phyloP scores from a whole-genome alignment of 2,797 vertebrate species.

The Oreonectes daqikongensis region DNA sequence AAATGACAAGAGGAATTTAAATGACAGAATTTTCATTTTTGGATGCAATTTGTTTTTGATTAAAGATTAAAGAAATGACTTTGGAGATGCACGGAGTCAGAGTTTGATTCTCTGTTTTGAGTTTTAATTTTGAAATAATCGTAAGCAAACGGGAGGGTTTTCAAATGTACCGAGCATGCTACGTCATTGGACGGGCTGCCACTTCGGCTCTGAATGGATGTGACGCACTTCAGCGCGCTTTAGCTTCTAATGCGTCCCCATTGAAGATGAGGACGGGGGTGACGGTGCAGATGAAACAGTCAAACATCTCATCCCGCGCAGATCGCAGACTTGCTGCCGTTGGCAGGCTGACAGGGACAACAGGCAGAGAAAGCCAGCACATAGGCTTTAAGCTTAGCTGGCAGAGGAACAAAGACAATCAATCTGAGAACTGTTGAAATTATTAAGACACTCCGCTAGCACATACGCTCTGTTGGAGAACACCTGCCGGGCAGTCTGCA shows the following conservation, averaged over 20 bases:
- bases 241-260: slow-evolving; percentile 54
- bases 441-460: slow-evolving; percentile 42
- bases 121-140: no score
- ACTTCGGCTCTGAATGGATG: slow-evolving; percentile 46
- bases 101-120: no score
- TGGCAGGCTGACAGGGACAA: slow-evolving; percentile 56
- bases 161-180: slow-evolving; percentile 33
- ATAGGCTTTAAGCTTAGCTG: slow-evolving; percentile 56
- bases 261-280: slow-evolving; percentile 52
- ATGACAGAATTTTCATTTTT: no score
- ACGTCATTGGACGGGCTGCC: slow-evolving; percentile 49
- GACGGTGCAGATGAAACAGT: slow-evolving; percentile 51
- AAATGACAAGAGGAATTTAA: no score
- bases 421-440: slow-evolving; percentile 41
- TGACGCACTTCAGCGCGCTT: slow-evolving; percentile 47
- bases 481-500: slow-evolving; percentile 19
- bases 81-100: neutral
- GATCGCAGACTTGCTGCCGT: slow-evolving; percentile 37
- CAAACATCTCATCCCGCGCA: slow-evolving; percentile 48
- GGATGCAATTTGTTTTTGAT: no score
- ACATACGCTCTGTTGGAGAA: slow-evolving; percentile 40
- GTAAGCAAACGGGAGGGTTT: slow-evolving; percentile 48
- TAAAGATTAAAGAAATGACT: no score
- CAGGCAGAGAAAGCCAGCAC: slow-evolving; percentile 47
- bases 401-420: slow-evolving; percentile 54